Evolutionary conservation across 2,113 vertebrate genomes (phyloP).

Genomic region (Nycticebus coucang): DNA sequence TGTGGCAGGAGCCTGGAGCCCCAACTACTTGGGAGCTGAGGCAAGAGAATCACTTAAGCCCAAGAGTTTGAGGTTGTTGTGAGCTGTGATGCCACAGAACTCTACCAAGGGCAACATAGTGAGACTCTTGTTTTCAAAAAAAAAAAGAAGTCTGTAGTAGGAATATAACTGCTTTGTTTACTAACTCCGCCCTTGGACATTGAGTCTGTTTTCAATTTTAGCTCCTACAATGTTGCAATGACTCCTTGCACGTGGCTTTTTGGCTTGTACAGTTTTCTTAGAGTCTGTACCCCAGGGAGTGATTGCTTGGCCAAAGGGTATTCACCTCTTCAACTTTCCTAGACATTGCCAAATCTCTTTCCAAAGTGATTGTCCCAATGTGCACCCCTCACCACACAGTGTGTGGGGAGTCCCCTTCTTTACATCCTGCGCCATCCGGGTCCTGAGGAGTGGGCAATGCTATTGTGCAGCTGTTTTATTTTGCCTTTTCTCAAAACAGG

Average conservation of each 20-base stretch:
- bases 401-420: rapidly evolving
- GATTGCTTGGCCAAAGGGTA: background rate
- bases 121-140: no score
- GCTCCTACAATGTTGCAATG: background rate
- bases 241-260: background rate
- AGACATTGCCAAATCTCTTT: background rate
- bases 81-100: no score
- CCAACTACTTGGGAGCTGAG: no score
- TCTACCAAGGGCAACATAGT: no score
- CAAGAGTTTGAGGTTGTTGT: no score
- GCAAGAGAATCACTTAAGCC: no score
- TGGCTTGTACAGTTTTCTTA: background rate
- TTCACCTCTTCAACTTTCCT: background rate
- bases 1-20: no score
- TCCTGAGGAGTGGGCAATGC: rapidly evolving
- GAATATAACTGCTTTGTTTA: background rate
- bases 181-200: background rate
- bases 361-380: background rate
- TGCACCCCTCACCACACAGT: background rate
- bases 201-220: background rate
- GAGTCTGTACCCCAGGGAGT: no score
- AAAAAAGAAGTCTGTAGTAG: no score
- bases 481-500: background rate
- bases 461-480: background rate
- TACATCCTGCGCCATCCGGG: background rate